Base-by-base conservation (phyloP, 2,113 vertebrate genomes). In the Sciurus niger region DNA sequence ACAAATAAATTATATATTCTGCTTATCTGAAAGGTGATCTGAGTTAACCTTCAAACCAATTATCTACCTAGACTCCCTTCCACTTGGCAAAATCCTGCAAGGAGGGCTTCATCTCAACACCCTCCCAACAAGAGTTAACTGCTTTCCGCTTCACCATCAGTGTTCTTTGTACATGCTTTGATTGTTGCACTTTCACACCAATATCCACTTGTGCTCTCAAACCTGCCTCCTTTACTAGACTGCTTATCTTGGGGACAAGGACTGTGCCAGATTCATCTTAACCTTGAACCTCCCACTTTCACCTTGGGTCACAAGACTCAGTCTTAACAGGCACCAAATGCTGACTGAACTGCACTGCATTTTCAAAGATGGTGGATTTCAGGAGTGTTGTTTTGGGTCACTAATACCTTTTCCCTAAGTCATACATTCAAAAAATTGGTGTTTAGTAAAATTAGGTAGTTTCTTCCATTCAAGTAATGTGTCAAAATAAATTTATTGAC, bases 281-380 rank as follows among this genome's bases (percentile, higher is more conserved):
- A 79, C 46, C 8, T 51, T 92, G 60, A 58, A 48, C 4, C 73
- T 46, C 24, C 24, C 90, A 76, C 79, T 30, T 70, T 74, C 17
- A 58, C n/a, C 28, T 82, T 93, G 76, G 67, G n/a, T 20, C 48
- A 73, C 11, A 53, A 16, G 84, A 73, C 32, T 14, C 34, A 63
- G 17, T 22, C 37, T 89, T 43, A 85, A 46, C 2, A 79, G 55
- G 58, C 46, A 63, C 28, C 34, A 94, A 86, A 32, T 89, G 12
- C 43, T 92, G 78, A 16, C 37, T 78, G 68, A 94, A 70, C 28
- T 48, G 11, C 40, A 43, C 22, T 76, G 73, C 43, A 58, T 85
- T 93, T 74, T 89, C 48, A 90, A 93, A 83, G 84, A 80, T 93
- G 78, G 74, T 80, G 25, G n/a, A 72, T 91, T 90, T 96, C 40